Evolutionary conservation across 2,113 vertebrate species (phyloP).

Genomic region (Colistium nudipinnis): DNA sequence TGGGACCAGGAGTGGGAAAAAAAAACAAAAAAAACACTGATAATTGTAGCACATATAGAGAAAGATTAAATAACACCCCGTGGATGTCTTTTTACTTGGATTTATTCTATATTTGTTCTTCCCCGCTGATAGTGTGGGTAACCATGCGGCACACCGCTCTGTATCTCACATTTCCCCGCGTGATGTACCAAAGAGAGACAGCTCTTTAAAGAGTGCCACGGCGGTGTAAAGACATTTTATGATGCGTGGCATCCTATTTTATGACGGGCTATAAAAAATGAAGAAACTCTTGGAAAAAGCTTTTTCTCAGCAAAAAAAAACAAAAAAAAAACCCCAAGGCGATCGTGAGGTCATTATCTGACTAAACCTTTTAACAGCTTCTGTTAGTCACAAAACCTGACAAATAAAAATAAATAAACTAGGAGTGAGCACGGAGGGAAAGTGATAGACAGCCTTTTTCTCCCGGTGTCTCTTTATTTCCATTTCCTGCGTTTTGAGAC

Average conservation of each 20-base stretch:
- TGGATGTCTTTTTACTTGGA: constrained; percentile 15
- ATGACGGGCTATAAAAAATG: constrained; percentile 65
- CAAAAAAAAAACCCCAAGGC: too few species aligned
- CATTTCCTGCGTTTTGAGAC: constrained; percentile 65
- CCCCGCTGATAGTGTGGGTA: constrained; percentile 24
- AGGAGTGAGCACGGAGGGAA: constrained; percentile 60
- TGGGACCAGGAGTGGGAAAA: not conserved
- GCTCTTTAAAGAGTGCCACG: constrained; percentile 60
- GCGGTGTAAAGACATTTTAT: constrained; percentile 73
- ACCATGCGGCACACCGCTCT: constrained; percentile 45
- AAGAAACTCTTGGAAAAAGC: constrained; percentile 66
- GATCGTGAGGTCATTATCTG: constrained; percentile 68
- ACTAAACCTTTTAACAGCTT: constrained; percentile 69
- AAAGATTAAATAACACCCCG: constrained; percentile 34
- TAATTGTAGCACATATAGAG: constrained; percentile 2
- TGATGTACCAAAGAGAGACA: constrained; percentile 58
- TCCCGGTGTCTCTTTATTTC: constrained; percentile 58
- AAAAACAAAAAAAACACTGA: constrained; percentile 6
- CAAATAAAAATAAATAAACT: constrained; percentile 66
- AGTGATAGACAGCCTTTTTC: constrained; percentile 73
- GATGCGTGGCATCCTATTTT: constrained; percentile 62
- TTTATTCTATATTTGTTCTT: constrained; percentile 55
- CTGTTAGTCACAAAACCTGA: constrained; percentile 69
- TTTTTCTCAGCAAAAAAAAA: constrained; percentile 79
- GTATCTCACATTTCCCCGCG: constrained; percentile 43